phyloP scores from a whole-genome alignment of 2,113 vertebrate genomes.

The Malurus cyaneus region DNA sequence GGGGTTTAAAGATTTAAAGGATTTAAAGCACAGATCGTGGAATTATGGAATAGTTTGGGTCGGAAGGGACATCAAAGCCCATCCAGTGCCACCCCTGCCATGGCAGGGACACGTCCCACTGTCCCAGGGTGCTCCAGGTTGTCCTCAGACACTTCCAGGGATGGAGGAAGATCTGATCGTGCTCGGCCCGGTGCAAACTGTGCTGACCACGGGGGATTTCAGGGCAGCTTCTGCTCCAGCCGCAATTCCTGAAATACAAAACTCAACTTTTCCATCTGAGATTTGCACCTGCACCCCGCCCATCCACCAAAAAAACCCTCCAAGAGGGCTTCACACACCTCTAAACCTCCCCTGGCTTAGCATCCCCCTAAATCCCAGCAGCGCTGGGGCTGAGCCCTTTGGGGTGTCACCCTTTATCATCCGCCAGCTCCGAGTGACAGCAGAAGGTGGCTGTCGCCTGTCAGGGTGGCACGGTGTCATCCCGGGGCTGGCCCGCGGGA shows the following conservation, averaged over 20 bases:
- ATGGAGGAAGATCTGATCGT: accelerated
- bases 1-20: not conserved
- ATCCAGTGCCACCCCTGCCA: not conserved
- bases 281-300: not conserved
- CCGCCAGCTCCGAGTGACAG: not conserved
- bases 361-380: not conserved
- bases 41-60: not conserved
- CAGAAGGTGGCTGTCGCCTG: not conserved
- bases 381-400: accelerated
- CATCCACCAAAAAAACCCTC: not conserved
- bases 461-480: not conserved
- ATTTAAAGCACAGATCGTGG: not conserved
- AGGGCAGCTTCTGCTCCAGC: not conserved
- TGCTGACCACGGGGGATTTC: accelerated
- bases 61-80: not conserved
- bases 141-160: not conserved
- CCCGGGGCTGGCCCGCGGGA: not conserved
- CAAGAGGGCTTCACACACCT: not conserved
- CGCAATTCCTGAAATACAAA: not conserved
- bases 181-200: not conserved
- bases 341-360: not conserved
- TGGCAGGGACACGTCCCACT: not conserved
- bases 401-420: not conserved
- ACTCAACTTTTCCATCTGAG: not conserved
- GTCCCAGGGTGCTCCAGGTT: not conserved